These are phyloP conservation scores for Pseudomyrmex sp. DNA, from an alignment of 1,140 invertebrate genomes.

Conservation along the genomic window DNA sequence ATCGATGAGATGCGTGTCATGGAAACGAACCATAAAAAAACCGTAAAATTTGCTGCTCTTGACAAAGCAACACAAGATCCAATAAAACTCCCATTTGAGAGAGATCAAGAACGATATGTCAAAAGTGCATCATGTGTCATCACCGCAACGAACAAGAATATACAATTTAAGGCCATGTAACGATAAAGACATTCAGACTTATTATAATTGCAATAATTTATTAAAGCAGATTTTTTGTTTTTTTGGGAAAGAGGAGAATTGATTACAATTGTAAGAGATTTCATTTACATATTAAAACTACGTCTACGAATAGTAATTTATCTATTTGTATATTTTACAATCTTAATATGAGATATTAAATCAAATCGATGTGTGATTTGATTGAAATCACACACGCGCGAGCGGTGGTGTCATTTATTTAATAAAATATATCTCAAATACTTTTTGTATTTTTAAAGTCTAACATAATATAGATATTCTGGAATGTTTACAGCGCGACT, in stretches of 20 bases:
- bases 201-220: slow-evolving; percentile 70
- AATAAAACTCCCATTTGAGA: not conserved
- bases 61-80: slow-evolving; percentile 13
- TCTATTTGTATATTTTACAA: slow-evolving; percentile 68
- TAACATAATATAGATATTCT: slow-evolving; percentile 18
- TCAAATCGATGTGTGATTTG: not conserved
- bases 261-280: slow-evolving; percentile 60
- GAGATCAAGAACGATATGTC: slow-evolving; percentile 22
- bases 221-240: slow-evolving; percentile 42
- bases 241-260: slow-evolving; percentile 14
- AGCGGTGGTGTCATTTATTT: slow-evolving; percentile 13
- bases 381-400: no score
- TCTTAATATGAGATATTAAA: slow-evolving; percentile 45
- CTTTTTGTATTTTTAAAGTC: slow-evolving; percentile 29
- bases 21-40: not conserved
- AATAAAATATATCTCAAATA: slow-evolving; percentile 39
- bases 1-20: slow-evolving; percentile 36
- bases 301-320: slow-evolving; percentile 37
- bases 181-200: not conserved
- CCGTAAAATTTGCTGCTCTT: slow-evolving; percentile 2
- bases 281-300: slow-evolving; percentile 47
- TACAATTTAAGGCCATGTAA: not conserved
- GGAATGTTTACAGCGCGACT: not conserved
- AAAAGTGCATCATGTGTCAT: not conserved
- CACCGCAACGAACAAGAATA: not conserved